phyloP scores from a whole-genome alignment of 2,113 vertebrate genomes.

The Equus przewalskii region DNA sequence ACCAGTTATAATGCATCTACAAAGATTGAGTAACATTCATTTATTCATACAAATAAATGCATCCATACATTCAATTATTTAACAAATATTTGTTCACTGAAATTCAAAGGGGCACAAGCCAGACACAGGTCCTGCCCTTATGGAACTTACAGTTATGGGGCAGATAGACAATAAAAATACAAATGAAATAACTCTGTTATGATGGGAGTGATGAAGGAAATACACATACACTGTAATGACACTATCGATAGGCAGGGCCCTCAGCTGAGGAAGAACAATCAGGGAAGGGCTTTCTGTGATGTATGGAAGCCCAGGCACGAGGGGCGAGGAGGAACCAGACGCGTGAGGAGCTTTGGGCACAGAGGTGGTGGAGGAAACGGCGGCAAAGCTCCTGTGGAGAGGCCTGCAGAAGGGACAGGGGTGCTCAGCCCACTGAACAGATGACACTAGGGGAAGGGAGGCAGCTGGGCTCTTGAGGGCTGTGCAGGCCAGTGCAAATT shows the following conservation, averaged over 20 bases:
- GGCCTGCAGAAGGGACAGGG: not conserved
- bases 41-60: not conserved
- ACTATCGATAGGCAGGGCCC: not conserved
- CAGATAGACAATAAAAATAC: not conserved
- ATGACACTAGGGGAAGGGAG: not conserved
- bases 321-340: not conserved
- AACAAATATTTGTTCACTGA: constrained; percentile 19
- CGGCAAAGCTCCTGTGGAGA: not conserved
- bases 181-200: not conserved
- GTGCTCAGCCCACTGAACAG: not conserved
- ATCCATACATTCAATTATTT: not conserved
- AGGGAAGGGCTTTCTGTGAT: not conserved
- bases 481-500: not conserved
- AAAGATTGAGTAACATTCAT: not conserved
- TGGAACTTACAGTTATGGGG: not conserved
- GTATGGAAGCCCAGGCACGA: not conserved
- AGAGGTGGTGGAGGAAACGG: not conserved
- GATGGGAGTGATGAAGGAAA: not conserved
- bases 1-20: not conserved
- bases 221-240: not conserved
- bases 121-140: not conserved
- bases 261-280: not conserved
- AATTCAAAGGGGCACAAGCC: not conserved
- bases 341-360: not conserved
- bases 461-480: not conserved